Percentiles rank a stretch among this genome's conserved stretches.
These are phyloP conservation scores for Andrena haemorrhoa DNA, from an alignment of 2,888 invertebrate species.

Conservation along the genomic window DNA sequence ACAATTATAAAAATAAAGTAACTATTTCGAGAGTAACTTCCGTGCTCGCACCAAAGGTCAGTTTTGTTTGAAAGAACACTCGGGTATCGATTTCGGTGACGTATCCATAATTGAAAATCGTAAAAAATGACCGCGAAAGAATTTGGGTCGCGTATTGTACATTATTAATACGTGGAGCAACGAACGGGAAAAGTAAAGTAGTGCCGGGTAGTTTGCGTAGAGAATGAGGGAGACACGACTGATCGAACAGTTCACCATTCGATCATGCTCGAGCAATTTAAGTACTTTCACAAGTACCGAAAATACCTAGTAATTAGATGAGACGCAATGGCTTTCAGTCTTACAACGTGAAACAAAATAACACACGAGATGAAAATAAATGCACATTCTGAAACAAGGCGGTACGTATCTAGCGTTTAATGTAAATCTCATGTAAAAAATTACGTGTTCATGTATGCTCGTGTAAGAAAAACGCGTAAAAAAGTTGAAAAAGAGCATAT, in stretches of 20 bases:
- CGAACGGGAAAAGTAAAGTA: background rate
- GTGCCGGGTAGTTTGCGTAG: background rate
- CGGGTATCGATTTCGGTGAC: background rate
- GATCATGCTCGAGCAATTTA: constrained; percentile 56
- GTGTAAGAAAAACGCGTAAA: constrained; percentile 35
- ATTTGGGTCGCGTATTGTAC: background rate
- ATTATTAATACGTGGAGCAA: background rate
- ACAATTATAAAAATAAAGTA: constrained; percentile 15
- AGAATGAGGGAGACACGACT: constrained; percentile 34
- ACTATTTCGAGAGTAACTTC: constrained; percentile 17
- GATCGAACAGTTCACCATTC: constrained; percentile 40
- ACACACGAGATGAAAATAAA: constrained; percentile 37
- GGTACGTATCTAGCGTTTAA: constrained; percentile 49
- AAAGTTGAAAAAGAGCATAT: constrained; percentile 43
- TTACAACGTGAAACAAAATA: constrained; percentile 53
- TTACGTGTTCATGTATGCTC: constrained; percentile 17
- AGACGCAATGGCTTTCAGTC: constrained; percentile 67
- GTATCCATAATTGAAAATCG: background rate
- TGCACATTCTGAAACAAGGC: constrained; percentile 39
- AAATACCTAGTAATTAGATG: constrained; percentile 40
- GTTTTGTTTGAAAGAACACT: background rate
- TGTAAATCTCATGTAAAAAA: constrained; percentile 63
- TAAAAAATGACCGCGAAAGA: background rate
- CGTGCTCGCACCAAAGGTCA: constrained; percentile 44
- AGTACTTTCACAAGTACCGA: constrained; percentile 57